Conservation (phyloP, 2,888 invertebrate genomes). For the Serripes groenlandicus region DNA sequence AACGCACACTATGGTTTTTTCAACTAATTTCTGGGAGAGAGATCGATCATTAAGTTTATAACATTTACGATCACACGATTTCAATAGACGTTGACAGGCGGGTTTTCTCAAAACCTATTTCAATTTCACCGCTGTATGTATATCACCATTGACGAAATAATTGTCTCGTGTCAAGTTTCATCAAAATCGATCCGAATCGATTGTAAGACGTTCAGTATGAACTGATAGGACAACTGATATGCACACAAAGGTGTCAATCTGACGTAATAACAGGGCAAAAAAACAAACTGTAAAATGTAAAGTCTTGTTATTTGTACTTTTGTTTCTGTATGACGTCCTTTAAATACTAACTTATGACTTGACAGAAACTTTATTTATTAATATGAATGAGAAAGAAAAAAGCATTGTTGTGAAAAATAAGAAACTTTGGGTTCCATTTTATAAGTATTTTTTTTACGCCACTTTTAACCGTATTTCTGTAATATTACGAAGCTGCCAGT, state of each 20-base stretch:
- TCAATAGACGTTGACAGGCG: constrained; percentile 17
- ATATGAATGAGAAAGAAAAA: not conserved
- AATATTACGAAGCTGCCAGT: too few species aligned
- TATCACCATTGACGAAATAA: constrained; percentile 22
- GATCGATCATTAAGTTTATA: constrained; percentile 22
- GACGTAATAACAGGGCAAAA: too few species aligned
- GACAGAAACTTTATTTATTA: not conserved
- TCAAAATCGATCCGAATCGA: constrained; percentile 19
- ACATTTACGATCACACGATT: constrained; percentile 10
- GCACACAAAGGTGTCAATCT: not conserved
- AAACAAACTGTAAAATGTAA: not conserved
- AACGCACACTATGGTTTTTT: too few species aligned
- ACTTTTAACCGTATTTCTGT: too few species aligned
- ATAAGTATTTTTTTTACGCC: too few species aligned
- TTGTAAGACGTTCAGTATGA: constrained; percentile 17
- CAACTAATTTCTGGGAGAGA: too few species aligned
- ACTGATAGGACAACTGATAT: constrained; percentile 9
- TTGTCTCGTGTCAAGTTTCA: constrained; percentile 25
- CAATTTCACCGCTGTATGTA: not conserved
- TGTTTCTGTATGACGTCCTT: not conserved
- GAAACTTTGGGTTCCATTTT: not conserved
- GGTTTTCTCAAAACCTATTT: not conserved
- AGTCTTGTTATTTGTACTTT: not conserved
- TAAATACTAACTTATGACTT: not conserved
- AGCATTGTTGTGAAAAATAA: too few species aligned